Conservation (phyloP, 2,888 invertebrate genomes). For the Aspidiotus destructor region DNA sequence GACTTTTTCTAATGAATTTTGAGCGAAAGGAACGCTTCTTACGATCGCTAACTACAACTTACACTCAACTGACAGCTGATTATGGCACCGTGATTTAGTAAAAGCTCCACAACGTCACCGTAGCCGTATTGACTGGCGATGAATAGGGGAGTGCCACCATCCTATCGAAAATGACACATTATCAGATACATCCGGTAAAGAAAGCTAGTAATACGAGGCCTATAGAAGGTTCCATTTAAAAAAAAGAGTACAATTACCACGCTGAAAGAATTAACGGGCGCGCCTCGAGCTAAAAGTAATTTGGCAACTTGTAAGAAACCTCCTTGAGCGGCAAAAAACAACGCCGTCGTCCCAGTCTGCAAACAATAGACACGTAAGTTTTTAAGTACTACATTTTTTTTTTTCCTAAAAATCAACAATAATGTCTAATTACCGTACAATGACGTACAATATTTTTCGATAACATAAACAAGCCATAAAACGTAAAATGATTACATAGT, state of each 20-base stretch:
- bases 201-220: not conserved
- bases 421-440: too few relatives aligned
- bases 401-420: not conserved
- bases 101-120: constrained; percentile 72
- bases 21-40: too few relatives aligned
- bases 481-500: too few relatives aligned
- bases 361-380: constrained; percentile 35
- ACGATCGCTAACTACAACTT: too few relatives aligned
- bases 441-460: too few relatives aligned
- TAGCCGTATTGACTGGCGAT: constrained; percentile 88
- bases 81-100: constrained; percentile 70
- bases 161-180: constrained; percentile 48
- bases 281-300: constrained; percentile 66
- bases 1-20: too few relatives aligned
- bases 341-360: constrained; percentile 82
- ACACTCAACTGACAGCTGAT: constrained; percentile 79
- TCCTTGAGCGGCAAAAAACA: constrained; percentile 90
- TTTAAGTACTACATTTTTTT: not conserved
- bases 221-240: too few relatives aligned
- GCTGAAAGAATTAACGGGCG: constrained; percentile 66
- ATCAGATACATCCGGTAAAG: constrained; percentile 2
- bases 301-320: constrained; percentile 76
- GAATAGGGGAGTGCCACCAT: constrained; percentile 90
- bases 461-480: too few relatives aligned
- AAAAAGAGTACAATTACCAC: constrained; percentile 33